Conservation (phyloP, 2,113 vertebrate genomes). For the Myotis yumanensis region DNA sequence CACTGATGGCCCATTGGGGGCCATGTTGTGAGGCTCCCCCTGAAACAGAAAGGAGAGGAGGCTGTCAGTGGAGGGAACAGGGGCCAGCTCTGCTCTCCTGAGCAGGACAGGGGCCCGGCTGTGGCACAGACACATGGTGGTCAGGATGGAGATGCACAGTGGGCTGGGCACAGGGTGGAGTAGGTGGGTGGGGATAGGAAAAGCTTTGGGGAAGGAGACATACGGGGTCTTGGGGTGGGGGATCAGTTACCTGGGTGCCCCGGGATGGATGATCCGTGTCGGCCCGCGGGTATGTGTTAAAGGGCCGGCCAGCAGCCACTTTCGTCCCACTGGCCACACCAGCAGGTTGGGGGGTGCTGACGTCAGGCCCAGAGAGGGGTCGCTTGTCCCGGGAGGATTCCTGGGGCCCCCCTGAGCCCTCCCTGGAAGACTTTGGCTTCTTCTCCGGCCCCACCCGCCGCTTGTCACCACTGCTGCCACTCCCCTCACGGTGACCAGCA, state of each 20-base stretch:
- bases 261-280: constrained; percentile 90
- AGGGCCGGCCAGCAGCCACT: constrained; percentile 87
- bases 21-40: constrained; percentile 81
- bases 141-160: constrained; percentile 40
- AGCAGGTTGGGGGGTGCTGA: constrained; percentile 88
- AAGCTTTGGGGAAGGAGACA: not conserved
- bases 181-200: not conserved
- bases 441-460: constrained; percentile 80
- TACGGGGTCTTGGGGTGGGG: not conserved
- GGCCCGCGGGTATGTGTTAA: constrained; percentile 94
- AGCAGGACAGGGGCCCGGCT: not conserved
- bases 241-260: constrained; percentile 87
- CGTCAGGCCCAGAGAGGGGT: constrained; percentile 92
- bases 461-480: constrained; percentile 83
- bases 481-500: constrained; percentile 61
- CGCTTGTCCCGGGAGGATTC: constrained; percentile 92
- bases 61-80: not conserved
- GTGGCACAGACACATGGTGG: constrained; percentile 4
- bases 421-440: constrained; percentile 89
- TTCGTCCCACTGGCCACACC: constrained; percentile 85
- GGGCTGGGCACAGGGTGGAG: not conserved
- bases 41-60: constrained; percentile 48
- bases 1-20: constrained; percentile 86
- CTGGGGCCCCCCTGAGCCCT: constrained; percentile 80
- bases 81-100: not conserved